Percentiles rank a stretch among this genome's conserved stretches.
Evolutionary conservation across 1,140 invertebrate species (phyloP).

Genomic region (Anthonomus grandis): DNA sequence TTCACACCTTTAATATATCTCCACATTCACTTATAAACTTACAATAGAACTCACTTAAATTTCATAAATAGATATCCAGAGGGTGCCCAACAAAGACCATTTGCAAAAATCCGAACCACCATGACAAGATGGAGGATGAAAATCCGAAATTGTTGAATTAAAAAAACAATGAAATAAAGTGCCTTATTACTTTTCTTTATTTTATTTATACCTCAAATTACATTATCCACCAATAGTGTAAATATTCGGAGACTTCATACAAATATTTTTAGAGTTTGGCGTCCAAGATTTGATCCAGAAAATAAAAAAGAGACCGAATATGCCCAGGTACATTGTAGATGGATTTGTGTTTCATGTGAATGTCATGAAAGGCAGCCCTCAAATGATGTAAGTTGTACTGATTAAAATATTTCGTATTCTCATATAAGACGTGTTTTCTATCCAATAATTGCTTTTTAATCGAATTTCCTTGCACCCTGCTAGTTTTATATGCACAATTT

Average conservation of each 20-base stretch:
- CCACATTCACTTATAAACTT: no score
- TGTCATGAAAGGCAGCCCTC: slow-evolving; percentile 43
- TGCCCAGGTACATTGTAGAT: slow-evolving; percentile 44
- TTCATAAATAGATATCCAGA: slow-evolving; percentile 18
- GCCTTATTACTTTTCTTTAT: no score
- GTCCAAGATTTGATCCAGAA: slow-evolving; percentile 22
- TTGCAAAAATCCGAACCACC: slow-evolving; percentile 13
- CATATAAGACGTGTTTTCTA: no score
- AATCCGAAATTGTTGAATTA: not conserved
- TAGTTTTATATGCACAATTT: no score
- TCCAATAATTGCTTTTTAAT: no score
- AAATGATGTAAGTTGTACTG: slow-evolving; percentile 45
- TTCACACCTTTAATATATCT: no score
- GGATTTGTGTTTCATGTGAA: slow-evolving; percentile 45
- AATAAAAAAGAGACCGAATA: slow-evolving; percentile 39
- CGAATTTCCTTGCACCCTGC: no score
- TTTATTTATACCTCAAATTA: no score
- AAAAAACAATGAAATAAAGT: not conserved
- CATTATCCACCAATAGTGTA: no score
- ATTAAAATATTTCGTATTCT: no score
- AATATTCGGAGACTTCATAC: no score
- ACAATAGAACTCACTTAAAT: no score
- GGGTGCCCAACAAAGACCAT: slow-evolving; percentile 4
- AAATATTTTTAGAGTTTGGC: slow-evolving; percentile 29
- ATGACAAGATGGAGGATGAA: slow-evolving; percentile 16